A percentile compares a stretch with the other conserved stretches of the same genome.
Conservation (phyloP, 2,888 invertebrate genomes). For the Synergus japonicus region DNA sequence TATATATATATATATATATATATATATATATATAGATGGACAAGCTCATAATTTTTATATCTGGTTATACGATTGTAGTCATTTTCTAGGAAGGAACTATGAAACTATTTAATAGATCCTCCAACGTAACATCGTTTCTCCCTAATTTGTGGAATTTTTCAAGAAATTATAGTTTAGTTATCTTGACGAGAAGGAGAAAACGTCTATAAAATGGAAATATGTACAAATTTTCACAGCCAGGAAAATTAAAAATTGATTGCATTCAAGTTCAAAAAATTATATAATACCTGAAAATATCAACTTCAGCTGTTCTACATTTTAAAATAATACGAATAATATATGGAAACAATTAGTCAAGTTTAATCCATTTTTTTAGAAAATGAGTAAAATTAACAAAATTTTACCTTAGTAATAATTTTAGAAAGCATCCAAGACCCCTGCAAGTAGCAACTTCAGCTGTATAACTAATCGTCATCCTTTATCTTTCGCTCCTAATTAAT, state of each 20-base stretch:
- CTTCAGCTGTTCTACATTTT: neutral
- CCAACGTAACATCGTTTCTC: neutral
- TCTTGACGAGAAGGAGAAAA: slow-evolving; percentile 7
- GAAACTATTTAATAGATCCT: slow-evolving; percentile 24
- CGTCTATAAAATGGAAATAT: neutral
- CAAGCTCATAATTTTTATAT: neutral
- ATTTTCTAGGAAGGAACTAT: slow-evolving; percentile 16
- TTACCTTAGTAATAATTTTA: slow-evolving; percentile 90
- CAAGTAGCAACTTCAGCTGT: slow-evolving; percentile 92
- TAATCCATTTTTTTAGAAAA: neutral
- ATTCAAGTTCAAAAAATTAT: neutral
- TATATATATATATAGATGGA: too few relatives aligned
- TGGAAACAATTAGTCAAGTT: neutral
- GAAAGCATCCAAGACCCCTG: slow-evolving; percentile 91
- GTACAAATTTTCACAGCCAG: neutral
- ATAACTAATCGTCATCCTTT: slow-evolving; percentile 89
- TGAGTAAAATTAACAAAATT: slow-evolving; percentile 46
- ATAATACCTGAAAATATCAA: neutral
- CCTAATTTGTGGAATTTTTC: slow-evolving; percentile 13
- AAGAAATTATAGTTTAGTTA: slow-evolving; percentile 10
- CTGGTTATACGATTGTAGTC: neutral
- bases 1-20: too few relatives aligned
- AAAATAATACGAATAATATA: neutral
- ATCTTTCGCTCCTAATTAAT: slow-evolving; percentile 12
- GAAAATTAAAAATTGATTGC: neutral